A percentile compares a stretch with the other conserved stretches of the same genome.
Conservation (phyloP, 30 jellyfish, hydroid and myxozoan species). For the Sanderia malayensis region DNA sequence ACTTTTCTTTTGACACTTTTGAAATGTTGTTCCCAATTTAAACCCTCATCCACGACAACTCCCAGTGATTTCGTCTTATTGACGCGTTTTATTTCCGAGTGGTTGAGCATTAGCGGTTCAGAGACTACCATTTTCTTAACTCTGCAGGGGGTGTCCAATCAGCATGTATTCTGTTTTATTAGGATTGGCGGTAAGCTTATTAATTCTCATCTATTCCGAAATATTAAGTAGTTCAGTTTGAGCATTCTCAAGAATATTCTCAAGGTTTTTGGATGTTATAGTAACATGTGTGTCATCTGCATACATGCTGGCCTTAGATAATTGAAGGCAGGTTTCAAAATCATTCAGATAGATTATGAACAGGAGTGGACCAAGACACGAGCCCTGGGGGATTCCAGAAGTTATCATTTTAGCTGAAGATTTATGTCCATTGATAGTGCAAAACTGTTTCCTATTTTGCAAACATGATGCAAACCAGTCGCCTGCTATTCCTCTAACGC, state of each 20-base stretch:
- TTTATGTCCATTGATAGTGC: constrained; percentile 15
- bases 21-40: constrained; percentile 23
- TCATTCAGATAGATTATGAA: constrained; percentile 16
- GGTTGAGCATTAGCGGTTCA: constrained; percentile 2
- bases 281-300: constrained; percentile 28
- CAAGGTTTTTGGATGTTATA: background rate
- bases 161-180: constrained; percentile 28
- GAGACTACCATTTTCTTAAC: background rate
- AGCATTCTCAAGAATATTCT: background rate
- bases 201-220: constrained; percentile 7
- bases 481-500: constrained; percentile 22
- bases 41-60: constrained; percentile 18
- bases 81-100: constrained; percentile 24
- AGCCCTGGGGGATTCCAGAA: constrained; percentile 28
- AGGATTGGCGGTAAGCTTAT: constrained; percentile 19
- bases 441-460: constrained; percentile 11
- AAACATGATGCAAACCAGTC: constrained; percentile 38
- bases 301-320: constrained; percentile 16
- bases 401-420: constrained; percentile 4
- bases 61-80: constrained; percentile 20
- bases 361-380: constrained; percentile 23
- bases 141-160: constrained; percentile 9
- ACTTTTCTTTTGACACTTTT: constrained; percentile 22
- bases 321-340: constrained; percentile 3
- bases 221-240: background rate